A percentile compares a stretch with the other conserved stretches of the same genome.
Evolutionary conservation across 1,140 invertebrate species (phyloP).

Genomic region (Drosophila trapezifrons): DNA sequence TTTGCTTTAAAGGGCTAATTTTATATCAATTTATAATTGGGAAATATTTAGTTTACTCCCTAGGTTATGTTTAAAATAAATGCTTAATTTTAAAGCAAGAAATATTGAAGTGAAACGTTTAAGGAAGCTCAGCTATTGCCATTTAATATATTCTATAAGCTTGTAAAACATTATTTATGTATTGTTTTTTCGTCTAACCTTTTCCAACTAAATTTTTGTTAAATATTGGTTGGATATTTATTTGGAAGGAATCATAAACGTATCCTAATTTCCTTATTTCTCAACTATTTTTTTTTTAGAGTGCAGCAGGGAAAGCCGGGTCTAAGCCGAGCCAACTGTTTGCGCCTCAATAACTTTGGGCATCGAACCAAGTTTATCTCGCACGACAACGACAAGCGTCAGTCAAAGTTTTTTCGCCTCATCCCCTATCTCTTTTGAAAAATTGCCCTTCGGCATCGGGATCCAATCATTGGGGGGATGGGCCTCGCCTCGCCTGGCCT

Average conservation of each 20-base stretch:
- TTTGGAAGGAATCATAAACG: too few relatives aligned
- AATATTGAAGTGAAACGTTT: too few relatives aligned
- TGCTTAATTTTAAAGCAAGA: too few relatives aligned
- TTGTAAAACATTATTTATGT: too few relatives aligned
- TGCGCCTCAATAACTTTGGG: constrained; percentile 79
- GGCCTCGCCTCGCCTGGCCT: constrained; percentile 1
- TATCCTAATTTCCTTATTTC: too few relatives aligned
- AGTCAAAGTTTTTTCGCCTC: constrained; percentile 68
- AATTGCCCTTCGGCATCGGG: constrained; percentile 52
- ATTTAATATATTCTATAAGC: too few relatives aligned
- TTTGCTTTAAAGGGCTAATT: background rate
- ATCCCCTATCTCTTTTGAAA: constrained; percentile 55
- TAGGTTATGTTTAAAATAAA: too few relatives aligned
- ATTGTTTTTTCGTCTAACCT: background rate
- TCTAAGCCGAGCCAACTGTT: constrained; percentile 65
- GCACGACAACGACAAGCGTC: constrained; percentile 70
- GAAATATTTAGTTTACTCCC: background rate
- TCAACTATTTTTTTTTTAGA: background rate
- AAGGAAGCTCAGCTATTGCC: too few relatives aligned
- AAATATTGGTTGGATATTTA: background rate
- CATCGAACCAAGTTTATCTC: constrained; percentile 78
- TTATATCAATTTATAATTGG: too few relatives aligned
- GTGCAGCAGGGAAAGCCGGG: constrained; percentile 2
- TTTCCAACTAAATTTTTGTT: too few relatives aligned
- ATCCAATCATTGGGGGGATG: constrained; percentile 38